A percentile compares a stretch with the other conserved stretches of the same genome.
Conservation (phyloP, 1,140 invertebrate genomes). For the Bicyclus anynana region DNA sequence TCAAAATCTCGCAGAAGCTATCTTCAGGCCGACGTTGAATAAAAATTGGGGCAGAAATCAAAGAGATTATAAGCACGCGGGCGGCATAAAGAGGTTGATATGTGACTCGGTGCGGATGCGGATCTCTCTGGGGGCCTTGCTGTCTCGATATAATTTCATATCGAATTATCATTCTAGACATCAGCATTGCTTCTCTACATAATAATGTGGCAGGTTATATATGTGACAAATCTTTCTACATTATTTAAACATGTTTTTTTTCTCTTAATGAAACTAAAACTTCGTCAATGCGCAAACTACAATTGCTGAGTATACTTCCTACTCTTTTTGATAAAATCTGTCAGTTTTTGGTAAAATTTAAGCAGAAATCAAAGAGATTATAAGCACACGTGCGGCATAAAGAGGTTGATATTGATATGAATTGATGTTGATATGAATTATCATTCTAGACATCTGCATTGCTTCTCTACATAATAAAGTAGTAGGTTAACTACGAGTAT, state of each 20-base stretch:
- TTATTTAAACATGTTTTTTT: too few relatives aligned
- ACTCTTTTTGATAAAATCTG: too few relatives aligned
- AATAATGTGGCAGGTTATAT: too few relatives aligned
- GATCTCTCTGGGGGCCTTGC: neutral
- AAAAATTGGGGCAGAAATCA: neutral
- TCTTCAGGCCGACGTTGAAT: neutral
- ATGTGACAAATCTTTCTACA: too few relatives aligned
- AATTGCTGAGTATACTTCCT: too few relatives aligned
- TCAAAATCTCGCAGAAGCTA: constrained; percentile 22
- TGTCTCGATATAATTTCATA: neutral
- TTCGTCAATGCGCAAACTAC: too few relatives aligned
- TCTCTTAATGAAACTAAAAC: too few relatives aligned
- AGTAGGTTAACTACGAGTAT: too few relatives aligned
- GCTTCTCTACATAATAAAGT: too few relatives aligned
- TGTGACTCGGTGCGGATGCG: constrained; percentile 1
- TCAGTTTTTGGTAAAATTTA: too few relatives aligned
- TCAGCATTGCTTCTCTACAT: too few relatives aligned
- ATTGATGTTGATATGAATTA: neutral
- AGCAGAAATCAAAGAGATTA: constrained; percentile 1
- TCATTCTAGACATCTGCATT: neutral
- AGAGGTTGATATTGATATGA: constrained; percentile 1
- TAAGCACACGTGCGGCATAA: neutral
- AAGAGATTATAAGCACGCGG: neutral
- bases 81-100: constrained; percentile 7
- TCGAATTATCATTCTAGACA: neutral